These are phyloP conservation scores for Drosophila saltans DNA, from an alignment of 1,140 invertebrate species.

Conservation along the genomic window DNA sequence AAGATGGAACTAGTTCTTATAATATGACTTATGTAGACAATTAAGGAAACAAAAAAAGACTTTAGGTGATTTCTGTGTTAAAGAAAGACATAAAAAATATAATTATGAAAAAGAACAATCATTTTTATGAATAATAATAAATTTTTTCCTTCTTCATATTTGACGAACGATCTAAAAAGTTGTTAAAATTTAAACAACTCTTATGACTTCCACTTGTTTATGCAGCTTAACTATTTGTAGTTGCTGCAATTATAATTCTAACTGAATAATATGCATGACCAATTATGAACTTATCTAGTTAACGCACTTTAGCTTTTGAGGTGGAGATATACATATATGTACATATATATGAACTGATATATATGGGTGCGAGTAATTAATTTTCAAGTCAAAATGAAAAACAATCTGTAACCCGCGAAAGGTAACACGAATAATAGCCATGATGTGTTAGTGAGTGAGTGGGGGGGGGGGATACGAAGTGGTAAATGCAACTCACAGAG, in stretches of 20 bases:
- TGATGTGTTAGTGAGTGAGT: not conserved
- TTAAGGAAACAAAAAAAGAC: too few species aligned
- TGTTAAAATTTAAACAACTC: not conserved
- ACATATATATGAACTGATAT: not conserved
- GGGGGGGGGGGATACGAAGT: not conserved
- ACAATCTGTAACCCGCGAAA: conserved; percentile 8
- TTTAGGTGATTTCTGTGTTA: too few species aligned
- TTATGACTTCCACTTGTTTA: not conserved
- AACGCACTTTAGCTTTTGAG: conserved; percentile 11
- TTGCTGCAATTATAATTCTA: not conserved
- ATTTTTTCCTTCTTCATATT: too few species aligned
- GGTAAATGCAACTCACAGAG: conserved; percentile 42
- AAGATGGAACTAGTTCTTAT: too few species aligned
- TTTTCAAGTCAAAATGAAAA: conserved; percentile 13
- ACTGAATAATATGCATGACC: conserved; percentile 12
- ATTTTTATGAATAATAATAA: too few species aligned
- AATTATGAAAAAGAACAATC: too few species aligned
- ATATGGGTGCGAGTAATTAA: conserved; percentile 13
- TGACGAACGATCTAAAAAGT: not conserved
- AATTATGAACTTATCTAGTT: conserved; percentile 15
- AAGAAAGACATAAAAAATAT: too few species aligned
- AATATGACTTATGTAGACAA: too few species aligned
- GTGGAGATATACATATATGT: not conserved
- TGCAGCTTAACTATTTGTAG: not conserved
- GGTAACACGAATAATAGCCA: conserved; percentile 24